Evolutionary conservation across 2,113 vertebrate genomes (phyloP).

Genomic region (Hemichromis elongatus): DNA sequence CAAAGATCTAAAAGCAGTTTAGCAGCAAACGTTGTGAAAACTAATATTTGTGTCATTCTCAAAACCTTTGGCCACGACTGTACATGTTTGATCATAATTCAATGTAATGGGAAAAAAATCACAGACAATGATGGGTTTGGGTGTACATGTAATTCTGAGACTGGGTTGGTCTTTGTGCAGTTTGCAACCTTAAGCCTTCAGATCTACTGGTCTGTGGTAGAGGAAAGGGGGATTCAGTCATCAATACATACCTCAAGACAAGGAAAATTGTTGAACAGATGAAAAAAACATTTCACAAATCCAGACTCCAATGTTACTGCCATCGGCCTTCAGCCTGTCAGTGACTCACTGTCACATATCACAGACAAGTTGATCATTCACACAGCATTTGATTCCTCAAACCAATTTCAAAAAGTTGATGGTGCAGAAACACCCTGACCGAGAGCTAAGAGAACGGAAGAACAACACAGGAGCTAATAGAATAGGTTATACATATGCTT

Average conservation of each 20-base stretch:
- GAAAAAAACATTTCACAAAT: neutral
- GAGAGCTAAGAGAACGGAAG: neutral
- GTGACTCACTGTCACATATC: neutral
- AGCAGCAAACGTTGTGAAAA: too few species aligned
- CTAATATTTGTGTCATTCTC: too few species aligned
- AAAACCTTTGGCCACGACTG: too few species aligned
- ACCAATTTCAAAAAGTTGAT: neutral
- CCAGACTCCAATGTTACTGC: neutral
- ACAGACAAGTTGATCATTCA: neutral
- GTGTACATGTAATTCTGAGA: neutral
- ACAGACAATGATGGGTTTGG: neutral
- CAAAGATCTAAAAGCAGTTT: too few species aligned
- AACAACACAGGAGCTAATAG: neutral
- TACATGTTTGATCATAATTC: neutral
- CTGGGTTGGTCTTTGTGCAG: neutral
- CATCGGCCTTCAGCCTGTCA: neutral
- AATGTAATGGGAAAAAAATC: fast-evolving
- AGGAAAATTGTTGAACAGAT: neutral
- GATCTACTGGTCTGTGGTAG: neutral
- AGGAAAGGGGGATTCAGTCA: neutral
- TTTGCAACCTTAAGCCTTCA: neutral
- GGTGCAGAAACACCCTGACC: neutral
- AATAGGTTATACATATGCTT: conserved; percentile 11
- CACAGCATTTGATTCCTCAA: neutral
- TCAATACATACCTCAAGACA: neutral